Conservation (phyloP, 2,797 vertebrate species). For the Pseudocheirus occidentalis region DNA sequence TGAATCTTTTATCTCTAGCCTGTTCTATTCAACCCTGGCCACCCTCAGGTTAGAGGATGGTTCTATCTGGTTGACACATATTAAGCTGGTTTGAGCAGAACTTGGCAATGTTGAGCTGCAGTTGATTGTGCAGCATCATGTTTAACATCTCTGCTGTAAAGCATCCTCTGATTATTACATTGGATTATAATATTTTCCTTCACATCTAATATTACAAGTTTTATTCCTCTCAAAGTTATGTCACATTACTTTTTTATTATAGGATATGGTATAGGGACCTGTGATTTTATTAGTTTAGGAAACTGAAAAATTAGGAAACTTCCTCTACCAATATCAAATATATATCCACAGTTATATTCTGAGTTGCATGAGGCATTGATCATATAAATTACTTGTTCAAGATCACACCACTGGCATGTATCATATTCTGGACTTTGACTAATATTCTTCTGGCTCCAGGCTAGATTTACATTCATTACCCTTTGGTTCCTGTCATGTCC, state of each 20-base stretch:
- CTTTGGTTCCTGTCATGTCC: not conserved
- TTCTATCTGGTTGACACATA: not conserved
- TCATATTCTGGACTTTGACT: not conserved
- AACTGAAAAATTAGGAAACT: not conserved
- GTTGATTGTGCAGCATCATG: not conserved
- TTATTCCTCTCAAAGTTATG: not conserved
- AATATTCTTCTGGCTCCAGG: not conserved
- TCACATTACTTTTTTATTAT: not conserved
- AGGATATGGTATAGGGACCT: not conserved
- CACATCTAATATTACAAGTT: not conserved
- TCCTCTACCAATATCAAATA: not conserved
- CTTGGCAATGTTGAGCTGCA: not conserved
- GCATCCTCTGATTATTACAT: not conserved
- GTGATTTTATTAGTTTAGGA: not conserved
- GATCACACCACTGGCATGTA: not conserved
- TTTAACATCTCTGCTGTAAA: not conserved
- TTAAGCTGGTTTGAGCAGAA: not conserved
- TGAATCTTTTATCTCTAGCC: too few species aligned
- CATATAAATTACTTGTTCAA: not conserved
- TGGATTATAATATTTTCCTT: not conserved
- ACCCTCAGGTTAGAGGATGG: too few species aligned
- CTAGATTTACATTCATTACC: not conserved
- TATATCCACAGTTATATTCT: too few species aligned
- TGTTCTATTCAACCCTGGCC: too few species aligned
- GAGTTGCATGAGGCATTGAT: not conserved